Base-by-base conservation (phyloP, 2,797 vertebrate species). In the Erethizon dorsatum region DNA sequence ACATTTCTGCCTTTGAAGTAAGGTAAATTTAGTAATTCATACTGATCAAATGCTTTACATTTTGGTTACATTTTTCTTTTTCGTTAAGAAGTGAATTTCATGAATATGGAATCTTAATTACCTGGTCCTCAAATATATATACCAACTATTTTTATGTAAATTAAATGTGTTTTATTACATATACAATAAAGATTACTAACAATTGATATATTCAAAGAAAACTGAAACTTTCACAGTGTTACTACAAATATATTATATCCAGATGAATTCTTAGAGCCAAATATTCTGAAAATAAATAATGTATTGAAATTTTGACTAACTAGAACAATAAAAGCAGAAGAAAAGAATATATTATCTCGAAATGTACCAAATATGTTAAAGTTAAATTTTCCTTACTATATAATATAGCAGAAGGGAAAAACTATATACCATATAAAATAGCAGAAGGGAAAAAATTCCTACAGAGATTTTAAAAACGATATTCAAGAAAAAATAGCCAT, bases 351-450 rank as follows among this genome's bases (percentile, higher is more conserved):
- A 61, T 78, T 54, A 69, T 47, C 14, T 89, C 73, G 37, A 86
- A 83, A 83, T 84, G 24, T 6, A 37, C n/a, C 9, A 83, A 88
- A 86, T 10, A 0, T 52, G 77, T 93, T 56, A 54, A 71, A 75
- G 4, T 78, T 79, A 33, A 50, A 50, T 92, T 87, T 69, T 75
- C 69, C 3, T n/a, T 20, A 67, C 17, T 61, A 13, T 75, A n/a
- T 79, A 93, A 63, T n/a, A 87, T 28, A 95, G 10, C 56, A 28
- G 31, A 83, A 93, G 26, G 28, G 59, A 78, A 96, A 50, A 56
- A 80, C 17, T 61, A 13, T 75, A n/a, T 20, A 67, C 17, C 56
- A 13, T 75, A n/a, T 79, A 93, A 63, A 45, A 87, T 28, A 95
- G 10, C 56, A 28, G 31, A 83, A 93, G 26, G 28, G 65, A 78